Conservation (phyloP, 2,888 invertebrate species). For the Abrostola tripartita region DNA sequence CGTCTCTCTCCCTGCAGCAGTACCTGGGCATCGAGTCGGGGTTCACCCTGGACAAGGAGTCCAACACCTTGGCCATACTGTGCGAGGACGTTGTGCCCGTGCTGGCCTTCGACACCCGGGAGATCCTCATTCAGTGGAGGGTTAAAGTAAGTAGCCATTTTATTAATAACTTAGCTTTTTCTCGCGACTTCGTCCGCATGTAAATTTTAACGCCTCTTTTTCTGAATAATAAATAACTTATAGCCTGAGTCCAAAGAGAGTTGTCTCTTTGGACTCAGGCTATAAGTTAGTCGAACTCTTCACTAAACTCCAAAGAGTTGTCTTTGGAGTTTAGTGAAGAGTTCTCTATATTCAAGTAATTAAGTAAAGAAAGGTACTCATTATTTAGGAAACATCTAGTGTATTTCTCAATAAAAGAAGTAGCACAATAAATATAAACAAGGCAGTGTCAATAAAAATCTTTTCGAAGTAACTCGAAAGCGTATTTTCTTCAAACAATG, state of each 20-base stretch:
- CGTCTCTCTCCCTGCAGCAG: slow-evolving; percentile 95
- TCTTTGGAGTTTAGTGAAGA: too few species aligned
- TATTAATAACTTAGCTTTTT: too few species aligned
- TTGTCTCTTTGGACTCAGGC: too few species aligned
- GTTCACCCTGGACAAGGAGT: slow-evolving; percentile 96
- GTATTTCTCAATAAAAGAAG: neutral
- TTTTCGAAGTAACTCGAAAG: slow-evolving; percentile 1
- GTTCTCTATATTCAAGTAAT: too few species aligned
- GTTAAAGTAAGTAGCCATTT: slow-evolving; percentile 74
- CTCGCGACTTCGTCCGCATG: too few species aligned
- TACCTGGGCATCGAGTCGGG: slow-evolving; percentile 96
- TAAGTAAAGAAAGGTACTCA: too few species aligned
- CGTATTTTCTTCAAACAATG: slow-evolving; percentile 13
- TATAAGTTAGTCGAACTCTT: too few species aligned
- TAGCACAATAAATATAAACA: slow-evolving; percentile 4
- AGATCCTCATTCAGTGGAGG: slow-evolving; percentile 96
- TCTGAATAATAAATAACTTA: too few species aligned
- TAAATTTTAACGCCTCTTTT: too few species aligned
- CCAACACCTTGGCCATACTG: slow-evolving; percentile 95
- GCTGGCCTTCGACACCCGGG: slow-evolving; percentile 95
- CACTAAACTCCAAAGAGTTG: too few species aligned
- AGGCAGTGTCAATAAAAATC: slow-evolving; percentile 21
- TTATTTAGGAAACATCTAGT: too few species aligned
- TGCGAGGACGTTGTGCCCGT: slow-evolving; percentile 96
- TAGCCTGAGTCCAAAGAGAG: too few species aligned